phyloP scores from a whole-genome alignment of 2,797 vertebrate genomes.

The Prionace glauca region DNA sequence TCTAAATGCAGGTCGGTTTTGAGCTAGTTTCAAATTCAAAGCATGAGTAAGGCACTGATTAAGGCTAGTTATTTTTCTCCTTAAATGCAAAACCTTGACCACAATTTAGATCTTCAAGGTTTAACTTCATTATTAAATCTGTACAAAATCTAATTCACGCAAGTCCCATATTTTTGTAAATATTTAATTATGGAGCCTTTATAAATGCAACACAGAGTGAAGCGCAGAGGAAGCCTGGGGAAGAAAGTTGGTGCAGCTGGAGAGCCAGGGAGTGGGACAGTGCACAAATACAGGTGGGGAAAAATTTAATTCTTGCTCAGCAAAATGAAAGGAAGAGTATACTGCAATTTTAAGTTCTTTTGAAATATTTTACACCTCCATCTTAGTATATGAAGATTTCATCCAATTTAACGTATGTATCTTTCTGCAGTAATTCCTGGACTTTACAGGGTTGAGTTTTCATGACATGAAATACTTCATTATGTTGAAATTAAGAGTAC shows the following conservation, averaged over 20 bases:
- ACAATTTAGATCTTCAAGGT: neutral
- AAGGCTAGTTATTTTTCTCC: neutral
- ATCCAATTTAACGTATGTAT: neutral
- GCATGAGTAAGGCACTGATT: neutral
- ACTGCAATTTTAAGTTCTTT: neutral
- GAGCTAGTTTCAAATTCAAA: neutral
- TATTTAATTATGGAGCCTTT: no score
- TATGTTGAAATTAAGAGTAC: neutral
- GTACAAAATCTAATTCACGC: no score
- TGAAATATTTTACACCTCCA: neutral
- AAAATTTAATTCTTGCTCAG: neutral
- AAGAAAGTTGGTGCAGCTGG: no score
- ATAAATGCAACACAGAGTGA: no score
- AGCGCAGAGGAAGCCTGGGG: no score
- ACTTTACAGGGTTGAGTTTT: neutral
- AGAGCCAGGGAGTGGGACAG: neutral
- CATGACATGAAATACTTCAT: no score
- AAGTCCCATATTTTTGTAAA: no score
- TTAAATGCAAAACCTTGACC: neutral
- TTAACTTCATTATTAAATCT: no score
- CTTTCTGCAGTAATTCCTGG: neutral
- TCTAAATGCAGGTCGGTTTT: neutral
- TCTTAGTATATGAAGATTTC: neutral
- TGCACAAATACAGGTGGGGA: neutral
- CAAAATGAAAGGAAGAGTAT: neutral